Evolutionary conservation across 2,797 vertebrate genomes (phyloP).

Genomic region (Anolis apletophallus): DNA sequence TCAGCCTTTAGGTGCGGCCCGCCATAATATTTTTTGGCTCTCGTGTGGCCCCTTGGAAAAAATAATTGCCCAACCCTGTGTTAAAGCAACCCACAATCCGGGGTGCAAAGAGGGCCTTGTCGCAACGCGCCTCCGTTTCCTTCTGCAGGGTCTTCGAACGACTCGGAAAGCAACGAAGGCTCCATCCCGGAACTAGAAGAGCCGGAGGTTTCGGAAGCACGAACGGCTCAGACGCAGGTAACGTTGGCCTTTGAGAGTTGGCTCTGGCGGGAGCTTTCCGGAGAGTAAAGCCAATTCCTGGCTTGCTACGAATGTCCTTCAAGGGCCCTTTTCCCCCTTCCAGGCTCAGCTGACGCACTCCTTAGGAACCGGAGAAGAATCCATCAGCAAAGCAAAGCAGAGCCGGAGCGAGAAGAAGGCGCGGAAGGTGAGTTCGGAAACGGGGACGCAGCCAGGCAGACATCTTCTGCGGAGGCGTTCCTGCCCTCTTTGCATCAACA

Average conservation of each 20-base stretch:
- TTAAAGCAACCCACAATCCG: no score
- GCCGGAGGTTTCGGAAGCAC: conserved; percentile 77
- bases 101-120: no score
- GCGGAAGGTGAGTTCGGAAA: conserved; percentile 85
- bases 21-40: no score
- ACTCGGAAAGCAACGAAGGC: conserved; percentile 89
- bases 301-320: neutral
- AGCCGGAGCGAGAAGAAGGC: conserved; percentile 98
- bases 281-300: no score
- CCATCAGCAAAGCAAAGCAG: conserved; percentile 90
- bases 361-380: conserved; percentile 85
- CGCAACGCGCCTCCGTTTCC: accelerated
- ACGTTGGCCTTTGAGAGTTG: no score
- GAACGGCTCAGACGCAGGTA: conserved; percentile 84
- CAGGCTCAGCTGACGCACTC: conserved; percentile 80
- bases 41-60: no score
- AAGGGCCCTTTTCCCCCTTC: neutral
- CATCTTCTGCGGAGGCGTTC: no score
- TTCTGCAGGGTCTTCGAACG: conserved; percentile 84
- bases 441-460: no score
- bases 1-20: no score
- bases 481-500: no score
- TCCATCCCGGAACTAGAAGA: conserved; percentile 91
- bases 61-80: no score
- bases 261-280: neutral